phyloP scores from a whole-genome alignment of 2,797 vertebrate species.

The Smutsia gigantea region DNA sequence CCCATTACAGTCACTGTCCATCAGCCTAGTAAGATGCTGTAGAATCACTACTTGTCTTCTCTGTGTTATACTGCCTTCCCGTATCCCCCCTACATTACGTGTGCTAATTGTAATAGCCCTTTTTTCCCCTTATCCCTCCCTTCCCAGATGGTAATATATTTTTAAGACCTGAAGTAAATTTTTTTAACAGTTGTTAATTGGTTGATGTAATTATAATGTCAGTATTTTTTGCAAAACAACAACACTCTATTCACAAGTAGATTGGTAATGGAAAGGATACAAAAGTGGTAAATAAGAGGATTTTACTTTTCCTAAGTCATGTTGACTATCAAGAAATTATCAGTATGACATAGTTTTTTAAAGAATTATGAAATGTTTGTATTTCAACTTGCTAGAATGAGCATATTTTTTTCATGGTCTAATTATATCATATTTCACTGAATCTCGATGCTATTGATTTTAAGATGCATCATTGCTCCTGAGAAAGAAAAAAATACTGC shows the following conservation, averaged over 20 bases:
- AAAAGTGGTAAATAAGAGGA: neutral
- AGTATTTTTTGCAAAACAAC: neutral
- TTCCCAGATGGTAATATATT: neutral
- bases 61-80: too few relatives aligned
- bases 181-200: conserved; percentile 30
- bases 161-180: neutral
- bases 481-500: neutral
- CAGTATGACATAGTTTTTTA: neutral
- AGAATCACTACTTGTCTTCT: too few relatives aligned
- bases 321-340: neutral
- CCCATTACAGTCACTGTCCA: too few relatives aligned
- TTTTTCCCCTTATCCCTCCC: too few relatives aligned
- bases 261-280: neutral
- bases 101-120: too few relatives aligned
- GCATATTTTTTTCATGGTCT: neutral
- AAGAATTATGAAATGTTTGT: neutral
- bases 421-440: neutral
- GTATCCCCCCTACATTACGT: too few relatives aligned
- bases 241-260: neutral
- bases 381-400: conserved; percentile 8
- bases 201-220: neutral
- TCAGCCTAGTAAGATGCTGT: too few relatives aligned
- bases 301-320: neutral
- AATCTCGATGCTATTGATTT: neutral
- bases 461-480: neutral